Percentiles rank a stretch among this genome's conserved stretches.
These are phyloP conservation scores for Eubasilissa splendida DNA, from an alignment of 2,888 invertebrate species.

Conservation along the genomic window DNA sequence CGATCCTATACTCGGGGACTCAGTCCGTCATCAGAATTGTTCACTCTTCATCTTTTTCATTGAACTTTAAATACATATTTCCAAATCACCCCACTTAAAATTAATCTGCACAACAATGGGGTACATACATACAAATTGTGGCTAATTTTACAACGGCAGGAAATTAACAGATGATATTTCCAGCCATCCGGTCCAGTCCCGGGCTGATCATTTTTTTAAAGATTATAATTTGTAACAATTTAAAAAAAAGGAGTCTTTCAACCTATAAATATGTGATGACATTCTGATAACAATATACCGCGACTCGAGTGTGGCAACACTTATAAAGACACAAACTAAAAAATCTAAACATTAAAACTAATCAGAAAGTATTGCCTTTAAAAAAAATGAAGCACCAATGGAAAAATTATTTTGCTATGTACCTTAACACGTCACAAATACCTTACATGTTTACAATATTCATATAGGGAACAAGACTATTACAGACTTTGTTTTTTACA, in stretches of 20 bases:
- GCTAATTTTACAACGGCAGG: no score
- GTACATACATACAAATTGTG: no score
- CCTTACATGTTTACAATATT: slow-evolving; percentile 39
- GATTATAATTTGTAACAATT: no score
- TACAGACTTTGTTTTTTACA: slow-evolving; percentile 38
- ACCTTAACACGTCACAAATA: slow-evolving; percentile 43
- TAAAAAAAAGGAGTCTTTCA: no score
- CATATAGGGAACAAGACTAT: slow-evolving; percentile 27
- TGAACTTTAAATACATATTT: no score
- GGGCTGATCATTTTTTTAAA: no score
- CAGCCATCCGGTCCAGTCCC: no score
- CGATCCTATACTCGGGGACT: neutral
- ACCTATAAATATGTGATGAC: neutral
- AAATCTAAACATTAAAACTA: slow-evolving; percentile 42
- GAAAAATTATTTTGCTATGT: slow-evolving; percentile 37
- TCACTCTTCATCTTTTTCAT: no score
- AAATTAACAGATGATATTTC: no score
- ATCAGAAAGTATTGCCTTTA: slow-evolving; percentile 44
- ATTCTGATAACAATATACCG: slow-evolving; percentile 14
- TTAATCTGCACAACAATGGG: no score
- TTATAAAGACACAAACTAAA: slow-evolving; percentile 38
- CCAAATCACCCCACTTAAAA: no score
- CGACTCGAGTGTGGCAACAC: slow-evolving; percentile 6
- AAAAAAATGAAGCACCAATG: slow-evolving; percentile 42
- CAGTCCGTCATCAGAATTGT: no score